phyloP scores from a whole-genome alignment of 2,888 invertebrate species.

The Eristalis pertinax region DNA sequence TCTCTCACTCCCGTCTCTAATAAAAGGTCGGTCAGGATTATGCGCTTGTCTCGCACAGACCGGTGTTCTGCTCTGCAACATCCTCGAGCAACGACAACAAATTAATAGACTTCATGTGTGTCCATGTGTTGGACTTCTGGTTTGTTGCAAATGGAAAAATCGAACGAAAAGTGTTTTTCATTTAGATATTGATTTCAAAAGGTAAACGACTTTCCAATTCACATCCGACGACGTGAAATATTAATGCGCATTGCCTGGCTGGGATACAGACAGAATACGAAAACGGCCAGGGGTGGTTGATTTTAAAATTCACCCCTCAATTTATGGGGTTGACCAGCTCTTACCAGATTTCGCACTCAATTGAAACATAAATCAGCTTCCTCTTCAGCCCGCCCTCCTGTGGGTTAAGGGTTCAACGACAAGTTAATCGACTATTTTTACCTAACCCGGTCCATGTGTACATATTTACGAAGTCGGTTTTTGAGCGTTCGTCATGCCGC shows the following conservation, averaged over 20 bases:
- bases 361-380: conserved; percentile 75
- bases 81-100: background rate
- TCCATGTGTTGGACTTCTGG: background rate
- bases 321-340: conserved; percentile 60
- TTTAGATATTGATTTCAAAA: conserved; percentile 11
- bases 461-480: background rate
- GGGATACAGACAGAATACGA: conserved; percentile 17
- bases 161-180: background rate
- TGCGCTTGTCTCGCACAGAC: conserved; percentile 4
- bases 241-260: conserved; percentile 39
- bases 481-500: conserved; percentile 53
- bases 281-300: conserved; percentile 43
- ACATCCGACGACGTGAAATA: conserved; percentile 45
- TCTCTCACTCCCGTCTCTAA: conserved; percentile 35
- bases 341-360: conserved; percentile 79
- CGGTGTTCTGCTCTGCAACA: background rate
- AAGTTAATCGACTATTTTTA: conserved; percentile 56
- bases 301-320: conserved; percentile 68
- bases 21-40: conserved; percentile 60
- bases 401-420: conserved; percentile 62
- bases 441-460: background rate
- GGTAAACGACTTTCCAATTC: conserved; percentile 38
- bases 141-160: background rate
- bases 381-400: background rate
- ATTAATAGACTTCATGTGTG: conserved; percentile 6